Base-by-base conservation (phyloP, 2,797 vertebrate species). In the Sebastes vulpes region DNA sequence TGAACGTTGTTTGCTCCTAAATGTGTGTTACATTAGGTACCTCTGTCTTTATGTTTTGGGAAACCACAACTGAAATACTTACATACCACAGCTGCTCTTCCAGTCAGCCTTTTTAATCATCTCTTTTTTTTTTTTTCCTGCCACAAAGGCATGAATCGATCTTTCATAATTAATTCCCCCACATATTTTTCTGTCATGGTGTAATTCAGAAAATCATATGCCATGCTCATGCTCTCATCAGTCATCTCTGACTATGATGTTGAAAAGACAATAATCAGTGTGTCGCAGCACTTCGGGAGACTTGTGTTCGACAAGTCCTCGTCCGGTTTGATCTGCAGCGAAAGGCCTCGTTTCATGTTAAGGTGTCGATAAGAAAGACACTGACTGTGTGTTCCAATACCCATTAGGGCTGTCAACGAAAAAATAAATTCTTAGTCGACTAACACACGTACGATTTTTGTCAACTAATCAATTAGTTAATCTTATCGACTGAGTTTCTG, bases 61-160 rank as follows among this genome's bases (percentile, higher is more conserved):
- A 60, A 87, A 77, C 72, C 66, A 32, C 63, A 80, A 3, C 14
- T 64, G 3, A 46, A 38, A 61, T 59, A 60, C 48, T 66, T 53
- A 48, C 65, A 78, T 67, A 29, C 31, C 21, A 32, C 66, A 81
- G 77, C 79, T 75, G 66, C 16, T 81, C 21, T 59, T 84, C 71
- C 12, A 48, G 16, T 65, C 53, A 9, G 48, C 69, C 77, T 79
- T 77, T 76, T 60, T 76, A 70, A 84, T 81, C 20, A 50, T 56
- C n/a, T 56, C 0, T 14, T 23, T 5, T 53, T 0, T 28, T 54
- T 42, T 77, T 50, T 64, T 54, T 63, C 7, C 65, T 72, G 25
- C 32, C 63, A 77, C 42, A 74, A 58, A 73, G 9, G 7, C 54
- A 73, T 32, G 42, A 23, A 57, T 66, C 72, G 29, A 64, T 73